Evolutionary conservation across 2,888 invertebrate species (phyloP).

Genomic region (Ochropacha duplaris): DNA sequence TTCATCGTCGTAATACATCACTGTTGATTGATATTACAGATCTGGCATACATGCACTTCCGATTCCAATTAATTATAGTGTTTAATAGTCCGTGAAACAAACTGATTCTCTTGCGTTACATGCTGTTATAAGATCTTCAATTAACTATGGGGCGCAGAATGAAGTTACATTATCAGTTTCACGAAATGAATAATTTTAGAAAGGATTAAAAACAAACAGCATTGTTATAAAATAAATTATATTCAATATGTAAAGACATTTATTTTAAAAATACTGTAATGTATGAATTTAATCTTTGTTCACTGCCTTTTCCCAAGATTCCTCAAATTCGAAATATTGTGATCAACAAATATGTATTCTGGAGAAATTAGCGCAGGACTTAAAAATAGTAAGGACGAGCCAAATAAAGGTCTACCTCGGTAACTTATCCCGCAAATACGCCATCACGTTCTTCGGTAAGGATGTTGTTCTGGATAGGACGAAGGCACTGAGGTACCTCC

Average conservation of each 20-base stretch:
- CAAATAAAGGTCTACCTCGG: constrained; percentile 71
- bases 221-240: too few species aligned
- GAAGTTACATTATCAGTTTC: background rate
- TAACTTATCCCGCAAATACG: constrained; percentile 89
- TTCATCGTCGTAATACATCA: background rate
- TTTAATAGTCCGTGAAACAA: background rate
- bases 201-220: too few species aligned
- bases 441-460: constrained; percentile 86
- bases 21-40: background rate
- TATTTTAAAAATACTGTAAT: too few species aligned
- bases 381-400: background rate
- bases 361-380: too few species aligned
- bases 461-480: constrained; percentile 86
- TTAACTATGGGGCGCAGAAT: background rate
- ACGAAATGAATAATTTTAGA: too few species aligned
- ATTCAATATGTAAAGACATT: too few species aligned
- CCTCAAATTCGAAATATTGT: too few species aligned
- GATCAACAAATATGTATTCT: background rate
- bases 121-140: constrained; percentile 6
- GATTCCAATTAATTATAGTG: background rate
- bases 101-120: too few species aligned
- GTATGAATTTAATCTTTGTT: too few species aligned
- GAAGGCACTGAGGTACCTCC: constrained; percentile 91
- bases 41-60: background rate
- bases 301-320: too few species aligned